Conservation (phyloP, 2,888 invertebrate species). For the Lacanobia wlatinum region DNA sequence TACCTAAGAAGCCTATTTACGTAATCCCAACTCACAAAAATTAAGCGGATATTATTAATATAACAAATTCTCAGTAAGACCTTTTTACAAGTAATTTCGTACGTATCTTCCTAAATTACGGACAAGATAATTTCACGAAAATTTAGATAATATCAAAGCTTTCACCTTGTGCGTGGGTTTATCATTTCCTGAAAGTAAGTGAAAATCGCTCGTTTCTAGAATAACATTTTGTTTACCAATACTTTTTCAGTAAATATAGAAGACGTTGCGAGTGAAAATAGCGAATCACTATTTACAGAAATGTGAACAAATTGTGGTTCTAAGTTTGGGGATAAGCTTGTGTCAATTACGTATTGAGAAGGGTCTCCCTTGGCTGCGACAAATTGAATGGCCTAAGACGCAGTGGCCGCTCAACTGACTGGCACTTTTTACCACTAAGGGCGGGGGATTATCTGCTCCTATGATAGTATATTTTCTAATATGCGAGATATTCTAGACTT, state of each 20-base stretch:
- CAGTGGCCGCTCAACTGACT: slow-evolving; percentile 76
- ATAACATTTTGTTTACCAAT: slow-evolving; percentile 57
- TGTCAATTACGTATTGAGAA: slow-evolving; percentile 89
- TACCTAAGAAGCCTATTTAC: slow-evolving; percentile 6
- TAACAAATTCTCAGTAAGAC: slow-evolving; percentile 16
- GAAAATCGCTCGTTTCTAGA: slow-evolving; percentile 26
- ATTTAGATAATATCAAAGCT: slow-evolving; percentile 50
- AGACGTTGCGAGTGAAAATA: slow-evolving; percentile 68
- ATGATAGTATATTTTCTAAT: slow-evolving; percentile 76
- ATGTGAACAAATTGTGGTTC: slow-evolving; percentile 86
- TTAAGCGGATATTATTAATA: slow-evolving; percentile 23
- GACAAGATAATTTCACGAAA: slow-evolving; percentile 43
- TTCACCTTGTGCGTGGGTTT: slow-evolving; percentile 33
- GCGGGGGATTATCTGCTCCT: slow-evolving; percentile 76
- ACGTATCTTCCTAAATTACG: slow-evolving; percentile 32
- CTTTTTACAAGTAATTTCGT: slow-evolving; percentile 27
- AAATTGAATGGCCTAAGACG: slow-evolving; percentile 87
- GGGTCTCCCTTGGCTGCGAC: slow-evolving; percentile 83
- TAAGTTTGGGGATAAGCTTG: slow-evolving; percentile 86
- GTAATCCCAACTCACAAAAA: slow-evolving; percentile 9
- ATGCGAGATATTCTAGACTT: slow-evolving; percentile 45
- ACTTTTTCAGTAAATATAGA: slow-evolving; percentile 64
- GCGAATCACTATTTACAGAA: slow-evolving; percentile 79
- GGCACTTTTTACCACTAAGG: slow-evolving; percentile 85
- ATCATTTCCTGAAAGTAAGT: slow-evolving; percentile 46